Evolutionary conservation across 2,797 vertebrate genomes (phyloP), one percentile per base, ranked within the genome.

Genomic region (Sternarchorhynchus goeldii): DNA sequence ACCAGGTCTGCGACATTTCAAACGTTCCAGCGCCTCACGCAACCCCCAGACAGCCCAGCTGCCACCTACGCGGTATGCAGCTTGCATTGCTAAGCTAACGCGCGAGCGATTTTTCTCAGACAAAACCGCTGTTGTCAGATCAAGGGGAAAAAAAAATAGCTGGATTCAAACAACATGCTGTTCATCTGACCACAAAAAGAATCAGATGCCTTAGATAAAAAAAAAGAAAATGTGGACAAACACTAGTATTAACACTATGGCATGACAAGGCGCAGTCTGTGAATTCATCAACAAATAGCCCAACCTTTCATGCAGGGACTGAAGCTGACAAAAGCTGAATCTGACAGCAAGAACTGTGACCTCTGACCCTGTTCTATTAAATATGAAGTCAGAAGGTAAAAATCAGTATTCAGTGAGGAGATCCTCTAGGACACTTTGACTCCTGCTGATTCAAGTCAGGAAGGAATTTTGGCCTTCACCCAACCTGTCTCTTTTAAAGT

Each of bases 101-200:
- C 34, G 14, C 64, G 53, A 29, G 50, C 8, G 1, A 57, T 64
- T 17, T 64, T 31, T 31, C 55, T 8, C 18, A 6, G 78, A 85
- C 77, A 81, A 76, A 76, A 55, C 41, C 18, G 39, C 66, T 85
- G 41, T 75, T 81, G 74, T 79, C 59, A 69, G 62, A 34, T 17
- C n/a, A 34, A 74, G 32, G 64, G 45, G 36, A 32, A 31, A 71
- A 31, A 71, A 62, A 79, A 73, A 79, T 18, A 20, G 31, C 32
- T 31, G 58, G 6, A 8, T 36, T 41, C 65, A 41, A 65, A 75
- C 36, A 57, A 71, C 6, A 5, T 32, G 69, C 55, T 64, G 21
- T 79, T 81, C 18, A 62, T 56, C 79, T 70, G n/a, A 75, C 65
- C 55, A 68, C 57, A 65, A 74, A 66, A 73, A 36, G 31, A 76